Percentiles rank a stretch among this genome's conserved stretches.
Conservation (phyloP, 2,888 invertebrate genomes). For the Drosophila infuscata region DNA sequence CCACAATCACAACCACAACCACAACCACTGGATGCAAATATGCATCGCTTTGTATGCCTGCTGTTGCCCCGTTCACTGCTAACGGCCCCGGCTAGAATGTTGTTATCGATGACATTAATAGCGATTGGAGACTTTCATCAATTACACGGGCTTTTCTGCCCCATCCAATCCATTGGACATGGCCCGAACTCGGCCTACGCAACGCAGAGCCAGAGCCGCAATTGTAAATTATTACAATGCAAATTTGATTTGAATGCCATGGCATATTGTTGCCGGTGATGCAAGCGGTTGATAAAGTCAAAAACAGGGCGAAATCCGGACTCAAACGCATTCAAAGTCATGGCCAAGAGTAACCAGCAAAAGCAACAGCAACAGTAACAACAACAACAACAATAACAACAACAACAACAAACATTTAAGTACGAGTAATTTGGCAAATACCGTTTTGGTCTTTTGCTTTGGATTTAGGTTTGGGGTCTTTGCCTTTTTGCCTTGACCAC, state of each 20-base stretch:
- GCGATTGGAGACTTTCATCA: conserved; percentile 80
- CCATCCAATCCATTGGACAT: conserved; percentile 36
- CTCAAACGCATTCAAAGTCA: conserved; percentile 70
- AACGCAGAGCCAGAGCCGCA: conserved; percentile 45
- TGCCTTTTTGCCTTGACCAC: conserved; percentile 59
- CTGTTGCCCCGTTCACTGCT: conserved; percentile 23
- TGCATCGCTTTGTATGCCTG: conserved; percentile 23
- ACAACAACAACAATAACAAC: conserved; percentile 32
- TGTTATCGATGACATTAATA: conserved; percentile 81
- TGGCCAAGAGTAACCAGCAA: conserved; percentile 40
- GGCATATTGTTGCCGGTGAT: conserved; percentile 62
- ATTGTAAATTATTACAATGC: conserved; percentile 81
- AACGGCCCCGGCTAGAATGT: conserved; percentile 43
- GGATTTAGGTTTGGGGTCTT: conserved; percentile 38
- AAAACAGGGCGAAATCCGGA: conserved; percentile 36
- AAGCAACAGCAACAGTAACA: conserved; percentile 24
- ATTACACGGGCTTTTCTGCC: conserved; percentile 59
- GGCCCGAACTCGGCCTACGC: conserved; percentile 68
- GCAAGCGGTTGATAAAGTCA: conserved; percentile 68
- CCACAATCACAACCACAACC: not conserved
- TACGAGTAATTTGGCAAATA: conserved; percentile 73
- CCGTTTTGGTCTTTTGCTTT: conserved; percentile 59
- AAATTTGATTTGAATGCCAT: conserved; percentile 72
- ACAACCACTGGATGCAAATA: conserved; percentile 47
- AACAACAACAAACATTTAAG: conserved; percentile 59